Conservation (phyloP, 2,888 invertebrate genomes). For the Noctua comes region DNA sequence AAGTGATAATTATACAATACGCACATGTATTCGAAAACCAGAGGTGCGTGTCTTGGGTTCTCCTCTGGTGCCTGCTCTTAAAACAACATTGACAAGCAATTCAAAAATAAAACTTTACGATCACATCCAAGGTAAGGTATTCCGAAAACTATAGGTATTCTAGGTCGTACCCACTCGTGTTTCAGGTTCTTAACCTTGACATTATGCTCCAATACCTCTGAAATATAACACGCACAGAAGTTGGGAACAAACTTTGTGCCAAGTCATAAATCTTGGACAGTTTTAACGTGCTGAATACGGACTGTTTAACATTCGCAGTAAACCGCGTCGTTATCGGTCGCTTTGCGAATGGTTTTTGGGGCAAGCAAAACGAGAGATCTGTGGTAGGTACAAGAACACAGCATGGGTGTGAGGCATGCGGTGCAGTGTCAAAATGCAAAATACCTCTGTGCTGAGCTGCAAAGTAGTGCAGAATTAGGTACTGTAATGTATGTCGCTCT, state of each 20-base stretch:
- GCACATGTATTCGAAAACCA: too few relatives aligned
- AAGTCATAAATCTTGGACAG: constrained; percentile 51
- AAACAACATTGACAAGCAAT: neutral
- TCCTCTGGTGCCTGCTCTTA: neutral
- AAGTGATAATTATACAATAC: too few relatives aligned
- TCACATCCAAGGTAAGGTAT: constrained; percentile 36
- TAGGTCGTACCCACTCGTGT: constrained; percentile 23
- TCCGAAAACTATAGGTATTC: constrained; percentile 3
- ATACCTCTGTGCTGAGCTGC: neutral
- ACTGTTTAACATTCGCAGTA: constrained; percentile 16
- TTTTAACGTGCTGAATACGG: constrained; percentile 30
- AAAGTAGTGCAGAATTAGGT: too few relatives aligned
- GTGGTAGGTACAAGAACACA: neutral
- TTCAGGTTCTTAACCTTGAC: constrained; percentile 30
- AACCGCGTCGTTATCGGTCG: neutral
- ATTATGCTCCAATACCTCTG: neutral
- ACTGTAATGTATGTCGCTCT: too few relatives aligned
- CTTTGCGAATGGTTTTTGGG: neutral
- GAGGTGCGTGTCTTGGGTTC: too few relatives aligned
- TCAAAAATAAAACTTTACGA: constrained; percentile 38
- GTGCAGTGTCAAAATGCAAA: neutral
- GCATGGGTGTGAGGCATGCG: neutral
- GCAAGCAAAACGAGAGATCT: neutral
- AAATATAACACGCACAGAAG: constrained; percentile 46
- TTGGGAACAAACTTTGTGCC: constrained; percentile 28